These are phyloP conservation scores for Galaxias olidus DNA, from an alignment of 2,797 vertebrate genomes.

Conservation along the genomic window DNA sequence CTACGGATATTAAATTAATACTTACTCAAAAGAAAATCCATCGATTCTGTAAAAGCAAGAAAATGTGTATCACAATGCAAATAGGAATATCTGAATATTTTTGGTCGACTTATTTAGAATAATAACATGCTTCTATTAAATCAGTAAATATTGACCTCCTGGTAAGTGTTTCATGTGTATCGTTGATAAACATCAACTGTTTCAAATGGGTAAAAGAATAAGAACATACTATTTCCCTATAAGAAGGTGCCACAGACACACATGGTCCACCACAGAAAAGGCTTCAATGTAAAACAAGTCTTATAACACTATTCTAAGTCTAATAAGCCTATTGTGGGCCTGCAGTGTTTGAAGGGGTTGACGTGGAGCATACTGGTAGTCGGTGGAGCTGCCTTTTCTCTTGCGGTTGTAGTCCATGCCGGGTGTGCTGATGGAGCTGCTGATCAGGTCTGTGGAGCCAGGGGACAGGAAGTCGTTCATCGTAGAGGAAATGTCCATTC, in stretches of 20 bases:
- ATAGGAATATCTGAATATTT: constrained; percentile 55
- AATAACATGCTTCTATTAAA: too few species aligned
- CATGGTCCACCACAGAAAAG: too few species aligned
- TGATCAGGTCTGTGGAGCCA: constrained; percentile 90
- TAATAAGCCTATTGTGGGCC: too few species aligned
- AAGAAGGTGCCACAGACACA: too few species aligned
- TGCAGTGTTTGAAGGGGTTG: too few species aligned
- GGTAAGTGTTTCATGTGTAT: too few species aligned
- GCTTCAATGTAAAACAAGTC: too few species aligned
- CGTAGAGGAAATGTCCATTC: constrained; percentile 99
- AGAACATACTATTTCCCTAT: too few species aligned
- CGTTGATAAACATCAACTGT: too few species aligned
- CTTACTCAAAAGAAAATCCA: constrained; percentile 96
- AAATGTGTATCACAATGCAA: constrained; percentile 57
- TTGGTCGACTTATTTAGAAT: constrained; percentile 1
- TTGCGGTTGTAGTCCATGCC: constrained; percentile 95
- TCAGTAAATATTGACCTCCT: too few species aligned
- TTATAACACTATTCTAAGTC: too few species aligned
- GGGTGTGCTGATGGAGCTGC: constrained; percentile 87
- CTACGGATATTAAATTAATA: constrained; percentile 56
- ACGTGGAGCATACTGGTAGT: constrained; percentile 86
- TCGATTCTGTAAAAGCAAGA: constrained; percentile 78
- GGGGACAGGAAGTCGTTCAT: constrained; percentile 98
- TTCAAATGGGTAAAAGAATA: too few species aligned
- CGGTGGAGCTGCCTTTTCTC: constrained; percentile 93